Evolutionary conservation across 2,113 vertebrate species (phyloP), one percentile per base, ranked within the genome.

Genomic region (Artemisiospiza belli): DNA sequence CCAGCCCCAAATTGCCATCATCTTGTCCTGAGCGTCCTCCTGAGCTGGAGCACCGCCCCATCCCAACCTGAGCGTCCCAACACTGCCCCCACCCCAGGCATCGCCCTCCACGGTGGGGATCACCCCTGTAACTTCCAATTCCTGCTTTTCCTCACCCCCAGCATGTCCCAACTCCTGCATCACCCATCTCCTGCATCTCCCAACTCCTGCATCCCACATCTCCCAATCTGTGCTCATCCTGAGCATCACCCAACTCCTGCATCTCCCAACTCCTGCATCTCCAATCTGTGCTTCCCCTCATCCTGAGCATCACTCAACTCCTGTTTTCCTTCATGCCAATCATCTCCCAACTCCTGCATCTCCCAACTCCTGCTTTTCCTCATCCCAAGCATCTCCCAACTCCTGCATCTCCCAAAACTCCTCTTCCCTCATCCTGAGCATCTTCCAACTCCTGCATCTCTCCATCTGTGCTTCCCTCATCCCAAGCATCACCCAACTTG

Each of bases 51-150:
- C 25, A 23, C 12, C 5, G 4, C 15, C 23, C 54, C 54, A 22
- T 23, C 43, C 49, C 58, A 57, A 4, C 37, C 9, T 24, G 17
- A 12, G 58, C 52, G 27, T 2, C 20, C 4, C 15, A 37, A 15
- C 15, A 16, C 12, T 15, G 2, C 5, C n/a, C n/a, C 4, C 12
- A 22, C 1, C 14, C 2, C 58, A 31, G n/a, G 39, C 27, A 74
- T 4, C 18, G 3, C 11, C 15, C 43, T 57, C 28, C 59, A 12
- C 10, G 59, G 18, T 55, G 37, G 46, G 22, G 9, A 6, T 22
- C 37, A 52, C 5, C 16, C 25, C 15, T 24, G 19, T 1, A 37
- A 9, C 11, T 37, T 33, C 74, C 55, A 69, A 1, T 22, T 55
- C 9, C 23, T 44, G 24, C 16, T 51, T 41, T 33, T 6, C 69